Conservation (phyloP, 1,140 invertebrate species). For the Metaphire vulgaris region DNA sequence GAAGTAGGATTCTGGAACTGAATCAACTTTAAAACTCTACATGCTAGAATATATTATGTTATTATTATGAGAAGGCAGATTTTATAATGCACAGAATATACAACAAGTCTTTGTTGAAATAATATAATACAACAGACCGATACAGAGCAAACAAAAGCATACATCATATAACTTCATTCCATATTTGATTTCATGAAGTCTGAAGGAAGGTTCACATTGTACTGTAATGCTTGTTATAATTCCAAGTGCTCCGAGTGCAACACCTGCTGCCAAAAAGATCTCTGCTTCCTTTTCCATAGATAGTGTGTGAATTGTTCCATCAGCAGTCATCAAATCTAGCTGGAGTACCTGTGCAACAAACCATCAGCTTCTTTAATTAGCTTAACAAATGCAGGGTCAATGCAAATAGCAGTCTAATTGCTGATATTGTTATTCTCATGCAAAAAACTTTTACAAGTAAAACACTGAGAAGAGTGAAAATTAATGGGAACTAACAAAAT, state of each 20-base stretch:
- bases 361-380: no score
- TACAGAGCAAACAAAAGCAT: background rate
- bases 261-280: constrained; percentile 39
- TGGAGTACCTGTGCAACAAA: constrained; percentile 41
- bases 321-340: constrained; percentile 43
- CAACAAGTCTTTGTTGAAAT: no score
- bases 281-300: constrained; percentile 39
- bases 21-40: background rate
- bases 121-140: no score
- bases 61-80: no score
- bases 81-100: no score
- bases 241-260: constrained; percentile 46
- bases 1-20: background rate
- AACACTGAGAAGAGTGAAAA: no score
- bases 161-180: background rate
- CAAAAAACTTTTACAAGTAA: no score
- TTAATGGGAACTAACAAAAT: no score
- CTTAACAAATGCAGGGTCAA: no score
- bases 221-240: constrained; percentile 46
- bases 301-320: constrained; percentile 39
- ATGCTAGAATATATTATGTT: no score
- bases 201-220: constrained; percentile 48
- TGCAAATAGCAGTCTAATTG: no score
- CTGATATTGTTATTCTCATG: no score
- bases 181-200: constrained; percentile 34